A percentile compares a stretch with the other conserved stretches of the same genome.
Evolutionary conservation across 2,888 invertebrate species (phyloP).

Genomic region (Epiblema foenella): DNA sequence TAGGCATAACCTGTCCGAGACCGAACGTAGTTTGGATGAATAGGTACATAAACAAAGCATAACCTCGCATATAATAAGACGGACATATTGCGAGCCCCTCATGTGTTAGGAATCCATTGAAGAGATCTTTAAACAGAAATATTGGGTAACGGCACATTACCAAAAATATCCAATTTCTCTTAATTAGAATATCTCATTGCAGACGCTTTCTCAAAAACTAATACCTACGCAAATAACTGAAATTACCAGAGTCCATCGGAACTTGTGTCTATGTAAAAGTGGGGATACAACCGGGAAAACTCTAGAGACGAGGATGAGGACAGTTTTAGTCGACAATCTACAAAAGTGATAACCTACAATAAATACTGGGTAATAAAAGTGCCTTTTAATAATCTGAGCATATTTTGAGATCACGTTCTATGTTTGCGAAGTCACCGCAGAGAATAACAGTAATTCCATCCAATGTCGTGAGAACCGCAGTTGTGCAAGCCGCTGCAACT

Average conservation of each 20-base stretch:
- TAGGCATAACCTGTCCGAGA: neutral
- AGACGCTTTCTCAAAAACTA: no score
- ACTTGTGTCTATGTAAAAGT: no score
- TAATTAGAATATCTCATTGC: no score
- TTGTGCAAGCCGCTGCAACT: constrained; percentile 67
- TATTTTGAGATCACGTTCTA: constrained; percentile 58
- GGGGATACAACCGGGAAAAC: neutral
- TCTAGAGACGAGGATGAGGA: neutral
- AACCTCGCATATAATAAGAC: neutral
- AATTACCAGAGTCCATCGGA: no score
- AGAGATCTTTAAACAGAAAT: neutral
- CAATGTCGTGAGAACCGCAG: constrained; percentile 80
- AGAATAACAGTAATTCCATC: constrained; percentile 77
- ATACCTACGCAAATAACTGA: no score
- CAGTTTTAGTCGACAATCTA: no score
- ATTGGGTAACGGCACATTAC: neutral
- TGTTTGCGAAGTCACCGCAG: constrained; percentile 51
- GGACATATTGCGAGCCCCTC: neutral
- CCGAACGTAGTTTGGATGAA: neutral
- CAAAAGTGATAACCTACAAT: neutral
- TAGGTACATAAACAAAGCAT: neutral
- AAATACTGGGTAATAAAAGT: constrained; percentile 41
- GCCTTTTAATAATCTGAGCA: constrained; percentile 37
- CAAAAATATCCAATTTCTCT: no score
- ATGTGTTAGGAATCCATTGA: neutral